These are phyloP conservation scores for Eudiplozoon nipponicum DNA, from an alignment of 2,888 invertebrate genomes.

Conservation along the genomic window DNA sequence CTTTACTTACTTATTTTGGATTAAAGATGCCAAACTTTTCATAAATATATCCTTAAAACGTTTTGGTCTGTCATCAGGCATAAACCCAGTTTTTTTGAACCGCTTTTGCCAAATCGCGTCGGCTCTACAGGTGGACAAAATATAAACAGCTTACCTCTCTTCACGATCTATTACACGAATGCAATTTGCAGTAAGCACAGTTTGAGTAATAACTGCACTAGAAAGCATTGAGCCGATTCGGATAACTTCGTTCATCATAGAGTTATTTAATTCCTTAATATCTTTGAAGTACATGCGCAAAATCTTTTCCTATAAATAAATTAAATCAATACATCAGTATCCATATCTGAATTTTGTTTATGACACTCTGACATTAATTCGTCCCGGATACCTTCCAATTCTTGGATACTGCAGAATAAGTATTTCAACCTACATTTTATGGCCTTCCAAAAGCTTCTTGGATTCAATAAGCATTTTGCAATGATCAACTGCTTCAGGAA, in stretches of 20 bases:
- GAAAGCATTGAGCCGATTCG: constrained; percentile 6
- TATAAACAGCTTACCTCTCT: constrained; percentile 5
- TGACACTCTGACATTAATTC: constrained; percentile 10
- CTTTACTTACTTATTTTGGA: too few relatives aligned
- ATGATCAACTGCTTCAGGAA: constrained; percentile 9
- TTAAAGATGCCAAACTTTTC: too few relatives aligned
- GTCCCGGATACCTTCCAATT: constrained; percentile 11
- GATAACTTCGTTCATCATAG: constrained; percentile 2
- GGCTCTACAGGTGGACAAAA: constrained; percentile 27
- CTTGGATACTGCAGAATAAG: constrained; percentile 10
- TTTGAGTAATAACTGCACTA: constrained; percentile 8
- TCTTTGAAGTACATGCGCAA: constrained; percentile 13
- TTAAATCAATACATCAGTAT: too few relatives aligned
- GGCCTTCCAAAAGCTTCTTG: constrained; percentile 8
- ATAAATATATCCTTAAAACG: constrained; percentile 54
- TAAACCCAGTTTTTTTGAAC: constrained; percentile 47
- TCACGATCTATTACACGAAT: constrained; percentile 11
- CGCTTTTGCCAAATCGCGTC: constrained; percentile 52
- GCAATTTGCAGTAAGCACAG: constrained; percentile 8
- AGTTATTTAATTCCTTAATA: constrained; percentile 3
- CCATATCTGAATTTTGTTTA: not conserved
- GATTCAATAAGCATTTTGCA: constrained; percentile 5
- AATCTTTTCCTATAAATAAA: too few relatives aligned
- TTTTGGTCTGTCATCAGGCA: constrained; percentile 72
- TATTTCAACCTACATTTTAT: constrained; percentile 14